Evolutionary conservation across 2,797 vertebrate genomes (phyloP).

Genomic region (Aselliscus stoliczkanus): DNA sequence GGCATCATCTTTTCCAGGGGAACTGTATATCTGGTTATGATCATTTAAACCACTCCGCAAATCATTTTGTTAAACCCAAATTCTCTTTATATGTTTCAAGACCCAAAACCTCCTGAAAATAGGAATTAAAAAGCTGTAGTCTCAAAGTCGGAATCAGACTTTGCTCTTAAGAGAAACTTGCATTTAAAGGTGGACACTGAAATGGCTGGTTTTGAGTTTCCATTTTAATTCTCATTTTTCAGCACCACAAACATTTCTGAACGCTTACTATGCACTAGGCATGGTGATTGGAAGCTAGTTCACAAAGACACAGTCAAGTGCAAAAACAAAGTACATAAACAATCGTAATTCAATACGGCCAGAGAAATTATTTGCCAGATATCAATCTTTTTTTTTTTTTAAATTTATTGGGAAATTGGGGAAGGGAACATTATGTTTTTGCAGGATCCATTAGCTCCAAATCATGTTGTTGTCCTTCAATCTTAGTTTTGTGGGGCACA

Average conservation of each 20-base stretch:
- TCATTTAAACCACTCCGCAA: slow-evolving; percentile 13
- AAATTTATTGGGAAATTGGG: no score
- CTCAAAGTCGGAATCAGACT: background rate
- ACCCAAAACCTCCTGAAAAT: background rate
- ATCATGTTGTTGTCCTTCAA: no score
- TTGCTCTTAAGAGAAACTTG: background rate
- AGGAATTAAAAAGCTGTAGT: background rate
- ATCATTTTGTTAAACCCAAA: slow-evolving; percentile 36
- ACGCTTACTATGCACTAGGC: background rate
- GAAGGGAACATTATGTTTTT: no score
- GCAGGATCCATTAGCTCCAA: no score
- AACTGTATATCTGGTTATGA: background rate
- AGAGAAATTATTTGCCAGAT: background rate
- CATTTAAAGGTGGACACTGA: background rate
- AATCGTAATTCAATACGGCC: background rate
- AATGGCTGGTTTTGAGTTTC: background rate
- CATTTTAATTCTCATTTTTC: background rate
- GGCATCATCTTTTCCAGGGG: background rate
- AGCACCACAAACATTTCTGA: background rate
- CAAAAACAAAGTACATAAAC: background rate
- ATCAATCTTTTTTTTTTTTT: background rate
- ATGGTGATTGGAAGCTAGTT: background rate
- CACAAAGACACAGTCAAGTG: background rate
- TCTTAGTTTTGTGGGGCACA: no score
- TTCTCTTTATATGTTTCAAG: slow-evolving; percentile 21